Percentiles rank a stretch among this genome's conserved stretches.
These are phyloP conservation scores for Machaerirhynchus nigripectus DNA, from an alignment of 2,113 vertebrate genomes.

Conservation along the genomic window DNA sequence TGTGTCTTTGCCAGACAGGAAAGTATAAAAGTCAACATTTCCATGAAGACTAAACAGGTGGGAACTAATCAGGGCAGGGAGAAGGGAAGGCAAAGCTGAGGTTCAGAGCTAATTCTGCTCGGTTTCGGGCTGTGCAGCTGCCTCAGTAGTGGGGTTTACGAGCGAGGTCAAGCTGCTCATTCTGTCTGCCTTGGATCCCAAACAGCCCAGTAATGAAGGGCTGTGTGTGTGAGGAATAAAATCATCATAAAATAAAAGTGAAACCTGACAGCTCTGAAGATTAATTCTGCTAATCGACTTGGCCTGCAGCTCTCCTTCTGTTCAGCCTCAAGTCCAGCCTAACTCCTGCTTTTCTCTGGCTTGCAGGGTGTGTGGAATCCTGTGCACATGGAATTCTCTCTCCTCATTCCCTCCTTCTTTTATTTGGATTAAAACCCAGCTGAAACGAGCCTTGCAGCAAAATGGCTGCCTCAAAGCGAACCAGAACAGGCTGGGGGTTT, in stretches of 20 bases:
- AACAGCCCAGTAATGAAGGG: constrained; percentile 6
- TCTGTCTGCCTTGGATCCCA: constrained; percentile 46
- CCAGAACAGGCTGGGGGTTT: not conserved
- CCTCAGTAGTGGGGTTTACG: constrained; percentile 10
- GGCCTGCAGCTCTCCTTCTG: constrained; percentile 16
- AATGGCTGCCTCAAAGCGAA: not conserved
- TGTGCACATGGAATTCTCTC: not conserved
- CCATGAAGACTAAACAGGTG: constrained; percentile 69
- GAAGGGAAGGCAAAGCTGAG: not conserved
- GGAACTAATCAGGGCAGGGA: not conserved
- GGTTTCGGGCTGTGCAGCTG: constrained; percentile 26
- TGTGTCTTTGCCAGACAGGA: constrained; percentile 61
- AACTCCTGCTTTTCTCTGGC: not conserved
- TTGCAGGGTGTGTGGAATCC: not conserved
- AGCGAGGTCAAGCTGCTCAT: not conserved
- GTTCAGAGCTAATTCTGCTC: not conserved
- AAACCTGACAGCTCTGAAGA: constrained; percentile 46
- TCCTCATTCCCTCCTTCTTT: not conserved
- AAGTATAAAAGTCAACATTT: constrained; percentile 63
- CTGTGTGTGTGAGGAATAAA: not conserved
- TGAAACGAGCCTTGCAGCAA: not conserved
- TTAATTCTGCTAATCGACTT: constrained; percentile 48
- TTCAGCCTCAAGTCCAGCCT: constrained; percentile 23
- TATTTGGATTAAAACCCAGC: not conserved
- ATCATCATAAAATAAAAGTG: constrained; percentile 2